A percentile compares a stretch with the other conserved stretches of the same genome.
Evolutionary conservation across 2,797 vertebrate species (phyloP).

Genomic region (Carapus acus): DNA sequence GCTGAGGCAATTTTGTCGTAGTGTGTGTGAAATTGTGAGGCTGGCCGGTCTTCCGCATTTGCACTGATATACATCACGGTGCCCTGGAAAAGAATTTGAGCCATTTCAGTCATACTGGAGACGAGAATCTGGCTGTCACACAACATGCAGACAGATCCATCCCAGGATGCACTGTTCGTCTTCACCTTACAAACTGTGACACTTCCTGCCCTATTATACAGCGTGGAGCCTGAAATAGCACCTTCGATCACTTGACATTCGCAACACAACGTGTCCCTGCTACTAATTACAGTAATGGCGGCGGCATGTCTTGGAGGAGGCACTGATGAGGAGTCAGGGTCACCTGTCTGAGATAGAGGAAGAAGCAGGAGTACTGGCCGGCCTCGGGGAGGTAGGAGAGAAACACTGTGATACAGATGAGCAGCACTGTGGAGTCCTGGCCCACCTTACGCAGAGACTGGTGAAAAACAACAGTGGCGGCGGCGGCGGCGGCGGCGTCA

Average conservation of each 20-base stretch:
- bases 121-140: conserved; percentile 1
- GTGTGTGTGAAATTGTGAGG: conserved; percentile 13
- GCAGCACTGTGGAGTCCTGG: conserved; percentile 89
- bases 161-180: neutral
- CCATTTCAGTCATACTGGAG: conserved; percentile 10
- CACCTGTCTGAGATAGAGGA: conserved; percentile 91
- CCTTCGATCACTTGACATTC: neutral
- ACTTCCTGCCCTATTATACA: neutral
- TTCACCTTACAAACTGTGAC: neutral
- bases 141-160: neutral
- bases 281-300: no score
- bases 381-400: conserved; percentile 92
- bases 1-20: conserved; percentile 17
- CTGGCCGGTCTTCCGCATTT: conserved; percentile 1
- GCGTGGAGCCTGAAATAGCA: neutral
- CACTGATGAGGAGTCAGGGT: neutral
- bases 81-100: conserved; percentile 6
- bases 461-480: no score
- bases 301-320: no score
- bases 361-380: conserved; percentile 93
- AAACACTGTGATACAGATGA: conserved; percentile 93
- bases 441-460: conserved; percentile 89
- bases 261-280: no score
- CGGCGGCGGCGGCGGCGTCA: conserved; percentile 23
- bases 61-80: conserved; percentile 1